Percentiles rank a stretch among this genome's conserved stretches.
Evolutionary conservation across 2,888 invertebrate species (phyloP).

Genomic region (Melinaea menophilus): DNA sequence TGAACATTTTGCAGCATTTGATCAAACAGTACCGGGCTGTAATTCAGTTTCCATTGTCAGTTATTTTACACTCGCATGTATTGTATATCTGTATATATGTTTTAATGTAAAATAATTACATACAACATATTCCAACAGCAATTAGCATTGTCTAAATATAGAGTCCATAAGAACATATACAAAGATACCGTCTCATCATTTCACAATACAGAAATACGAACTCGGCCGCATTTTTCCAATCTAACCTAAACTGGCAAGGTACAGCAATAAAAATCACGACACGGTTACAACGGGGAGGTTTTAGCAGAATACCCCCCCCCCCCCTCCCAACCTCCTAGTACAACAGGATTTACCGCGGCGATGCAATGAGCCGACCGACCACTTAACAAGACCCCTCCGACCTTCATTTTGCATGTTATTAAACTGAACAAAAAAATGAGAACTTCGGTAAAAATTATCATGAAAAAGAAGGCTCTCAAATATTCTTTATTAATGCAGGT

Average conservation of each 20-base stretch:
- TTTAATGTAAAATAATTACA: neutral
- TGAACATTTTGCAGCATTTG: slow-evolving; percentile 48
- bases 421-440: slow-evolving; percentile 60
- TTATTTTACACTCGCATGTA: neutral
- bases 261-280: slow-evolving; percentile 19
- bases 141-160: too few species aligned
- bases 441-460: slow-evolving; percentile 61
- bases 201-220: too few species aligned
- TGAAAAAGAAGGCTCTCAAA: slow-evolving; percentile 47
- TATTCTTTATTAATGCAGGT: slow-evolving; percentile 29
- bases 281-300: neutral
- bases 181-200: too few species aligned
- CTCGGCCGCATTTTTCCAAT: neutral
- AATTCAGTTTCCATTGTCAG: slow-evolving; percentile 52
- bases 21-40: slow-evolving; percentile 50
- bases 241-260: slow-evolving; percentile 1
- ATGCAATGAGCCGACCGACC: slow-evolving; percentile 57
- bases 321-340: slow-evolving; percentile 26
- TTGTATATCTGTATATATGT: neutral
- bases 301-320: slow-evolving; percentile 14
- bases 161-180: too few species aligned
- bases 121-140: too few species aligned
- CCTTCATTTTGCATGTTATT: slow-evolving; percentile 69
- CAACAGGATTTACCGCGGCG: slow-evolving; percentile 46
- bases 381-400: slow-evolving; percentile 50